Evolutionary conservation across 2,113 vertebrate species (phyloP).

Genomic region (Chitala chitala): DNA sequence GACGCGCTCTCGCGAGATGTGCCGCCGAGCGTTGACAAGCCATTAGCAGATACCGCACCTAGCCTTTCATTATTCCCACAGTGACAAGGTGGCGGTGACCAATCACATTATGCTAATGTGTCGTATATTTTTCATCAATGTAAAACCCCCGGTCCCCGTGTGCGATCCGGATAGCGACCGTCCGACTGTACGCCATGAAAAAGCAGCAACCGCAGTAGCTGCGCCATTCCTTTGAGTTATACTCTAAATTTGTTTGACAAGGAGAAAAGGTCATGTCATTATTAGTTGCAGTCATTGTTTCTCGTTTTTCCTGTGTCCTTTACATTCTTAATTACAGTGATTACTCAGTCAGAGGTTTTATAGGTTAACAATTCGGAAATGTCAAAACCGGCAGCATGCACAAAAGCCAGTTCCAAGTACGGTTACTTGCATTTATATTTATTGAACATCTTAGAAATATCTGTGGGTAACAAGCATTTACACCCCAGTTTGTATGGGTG

Average conservation of each 20-base stretch:
- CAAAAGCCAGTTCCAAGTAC: neutral
- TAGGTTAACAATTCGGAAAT: conserved; percentile 24
- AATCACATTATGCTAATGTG: conserved; percentile 17
- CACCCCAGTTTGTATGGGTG: too few relatives aligned
- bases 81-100: conserved; percentile 14
- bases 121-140: conserved; percentile 16
- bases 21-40: conserved; percentile 16
- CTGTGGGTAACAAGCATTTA: too few relatives aligned
- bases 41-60: conserved; percentile 7
- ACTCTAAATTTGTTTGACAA: conserved; percentile 29
- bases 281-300: conserved; percentile 15
- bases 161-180: too few relatives aligned
- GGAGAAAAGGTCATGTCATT: conserved; percentile 31
- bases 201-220: neutral
- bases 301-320: conserved; percentile 13
- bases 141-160: neutral
- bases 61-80: conserved; percentile 2
- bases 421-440: too few relatives aligned
- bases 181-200: neutral
- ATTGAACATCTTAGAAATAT: too few relatives aligned
- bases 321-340: conserved; percentile 23
- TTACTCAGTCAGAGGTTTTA: conserved; percentile 18
- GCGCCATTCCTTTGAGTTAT: conserved; percentile 6
- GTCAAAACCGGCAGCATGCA: neutral
- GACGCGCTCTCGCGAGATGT: conserved; percentile 8